Evolutionary conservation across 2,888 invertebrate genomes (phyloP).

Genomic region (Brachylomia viminalis): DNA sequence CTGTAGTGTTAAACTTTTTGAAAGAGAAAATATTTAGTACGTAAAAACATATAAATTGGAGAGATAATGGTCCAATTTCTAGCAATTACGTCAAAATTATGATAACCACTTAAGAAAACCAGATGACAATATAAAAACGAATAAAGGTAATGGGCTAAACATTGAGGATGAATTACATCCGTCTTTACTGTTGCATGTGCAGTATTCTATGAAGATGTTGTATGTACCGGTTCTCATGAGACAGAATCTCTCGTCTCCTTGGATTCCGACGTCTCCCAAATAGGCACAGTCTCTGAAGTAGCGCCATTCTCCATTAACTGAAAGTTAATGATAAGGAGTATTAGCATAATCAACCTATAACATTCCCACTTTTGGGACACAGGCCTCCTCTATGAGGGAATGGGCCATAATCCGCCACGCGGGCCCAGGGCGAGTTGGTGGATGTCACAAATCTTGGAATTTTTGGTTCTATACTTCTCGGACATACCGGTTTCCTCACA

Average conservation of each 20-base stretch:
- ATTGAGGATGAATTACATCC: constrained; percentile 94
- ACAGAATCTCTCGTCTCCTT: constrained; percentile 97
- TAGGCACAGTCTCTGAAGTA: constrained; percentile 97
- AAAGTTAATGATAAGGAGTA: constrained; percentile 1
- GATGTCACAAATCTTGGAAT: too few species aligned
- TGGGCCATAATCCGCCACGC: too few species aligned
- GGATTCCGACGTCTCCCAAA: constrained; percentile 97
- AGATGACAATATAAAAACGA: constrained; percentile 60
- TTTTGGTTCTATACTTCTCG: too few species aligned
- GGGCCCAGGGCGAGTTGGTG: too few species aligned
- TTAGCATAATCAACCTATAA: too few species aligned
- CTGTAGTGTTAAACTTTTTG: not conserved
- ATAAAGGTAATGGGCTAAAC: constrained; percentile 77
- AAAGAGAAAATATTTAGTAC: not conserved
- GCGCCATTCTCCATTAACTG: constrained; percentile 96
- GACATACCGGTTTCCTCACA: too few species aligned
- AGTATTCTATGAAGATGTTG: constrained; percentile 98
- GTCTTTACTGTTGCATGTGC: constrained; percentile 97
- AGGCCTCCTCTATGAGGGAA: too few species aligned
- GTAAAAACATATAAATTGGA: constrained; percentile 9
- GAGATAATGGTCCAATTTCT: not conserved
- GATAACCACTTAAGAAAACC: constrained; percentile 53
- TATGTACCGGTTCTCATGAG: constrained; percentile 97
- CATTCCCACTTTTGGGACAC: too few species aligned
- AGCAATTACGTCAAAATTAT: constrained; percentile 27